Base-by-base conservation (phyloP, 2,113 vertebrate species). In the Sapajus apella region DNA sequence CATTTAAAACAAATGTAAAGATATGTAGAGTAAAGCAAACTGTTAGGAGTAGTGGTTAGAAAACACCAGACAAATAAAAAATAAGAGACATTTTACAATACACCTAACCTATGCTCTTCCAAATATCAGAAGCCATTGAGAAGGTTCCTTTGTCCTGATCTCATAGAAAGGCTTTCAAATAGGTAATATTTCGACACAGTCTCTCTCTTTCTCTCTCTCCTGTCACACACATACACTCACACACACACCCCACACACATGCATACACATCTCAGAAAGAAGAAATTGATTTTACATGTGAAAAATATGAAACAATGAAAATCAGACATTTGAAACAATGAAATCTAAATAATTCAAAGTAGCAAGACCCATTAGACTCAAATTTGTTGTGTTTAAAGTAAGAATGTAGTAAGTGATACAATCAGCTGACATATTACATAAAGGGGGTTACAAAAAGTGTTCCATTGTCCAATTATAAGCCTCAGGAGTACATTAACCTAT, bases 361-460 rank as follows among this genome's bases (percentile, higher is more conserved):
- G 20, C 16, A 1, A 81, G 23, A 56, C 32, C 3, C 40, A 52
- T 80, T 72, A 79, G 13, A 58, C 20, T 80, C 35, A 86, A 73
- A 91, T 27, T 58, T 40, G 16, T 80, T 91, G 80, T 95, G 30
- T 72, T 86, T 91, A 87, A 87, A 55, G 21, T 77, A 81, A 76
- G 32, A 88, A 47, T 55, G 45, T 18, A 81, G 1, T 95, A 72
- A 81, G 7, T 70, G 27, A 6, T 76, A 89, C 3, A 43, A 70
- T 89, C 35, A 58, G 12, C 1, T 72, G 21, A 58, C 7, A 32
- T 79, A 82, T 52, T 72, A 58, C 11, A 61, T 64, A 50, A 89
- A 84, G 21, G 10, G 1, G 10, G 20, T 50, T 79, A 90, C 16
- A 70, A 82, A 77, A 85, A 9, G 8, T 20, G 14, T 32, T 82